These are phyloP conservation scores for Rana temporaria DNA, from an alignment of 2,113 vertebrate genomes.

Conservation along the genomic window DNA sequence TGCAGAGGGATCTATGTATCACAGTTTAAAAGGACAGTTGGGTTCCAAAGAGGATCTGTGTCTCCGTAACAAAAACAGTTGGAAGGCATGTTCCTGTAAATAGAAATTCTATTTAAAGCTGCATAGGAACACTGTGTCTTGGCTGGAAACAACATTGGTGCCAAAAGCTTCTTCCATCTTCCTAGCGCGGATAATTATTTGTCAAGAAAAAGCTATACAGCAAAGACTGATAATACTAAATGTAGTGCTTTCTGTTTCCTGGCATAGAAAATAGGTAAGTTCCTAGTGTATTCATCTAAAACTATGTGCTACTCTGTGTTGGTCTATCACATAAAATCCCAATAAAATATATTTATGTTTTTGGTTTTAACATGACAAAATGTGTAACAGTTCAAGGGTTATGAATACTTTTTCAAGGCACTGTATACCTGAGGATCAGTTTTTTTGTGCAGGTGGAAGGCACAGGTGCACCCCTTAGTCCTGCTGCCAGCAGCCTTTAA, in stretches of 20 bases:
- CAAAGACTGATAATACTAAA: background rate
- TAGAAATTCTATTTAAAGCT: slow-evolving; percentile 25
- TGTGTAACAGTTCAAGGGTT: too few species aligned
- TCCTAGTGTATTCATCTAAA: background rate
- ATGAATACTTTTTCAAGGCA: too few species aligned
- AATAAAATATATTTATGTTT: too few species aligned
- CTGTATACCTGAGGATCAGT: too few species aligned
- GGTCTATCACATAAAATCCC: too few species aligned
- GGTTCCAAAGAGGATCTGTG: slow-evolving; percentile 1
- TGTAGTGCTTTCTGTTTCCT: background rate
- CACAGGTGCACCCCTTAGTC: too few species aligned
- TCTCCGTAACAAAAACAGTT: background rate
- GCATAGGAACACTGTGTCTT: background rate
- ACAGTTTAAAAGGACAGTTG: background rate
- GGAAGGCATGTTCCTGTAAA: slow-evolving; percentile 6
- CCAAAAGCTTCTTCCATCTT: background rate
- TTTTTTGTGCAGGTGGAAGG: too few species aligned
- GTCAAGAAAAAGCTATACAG: background rate
- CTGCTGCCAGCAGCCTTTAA: too few species aligned
- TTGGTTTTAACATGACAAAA: too few species aligned
- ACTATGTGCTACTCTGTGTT: too few species aligned
- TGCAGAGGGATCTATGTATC: background rate
- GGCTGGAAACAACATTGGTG: slow-evolving; percentile 2
- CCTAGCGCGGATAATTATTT: background rate
- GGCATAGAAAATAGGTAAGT: background rate